Evolutionary conservation across 2,888 invertebrate genomes (phyloP).

Genomic region (Phasia obesa): DNA sequence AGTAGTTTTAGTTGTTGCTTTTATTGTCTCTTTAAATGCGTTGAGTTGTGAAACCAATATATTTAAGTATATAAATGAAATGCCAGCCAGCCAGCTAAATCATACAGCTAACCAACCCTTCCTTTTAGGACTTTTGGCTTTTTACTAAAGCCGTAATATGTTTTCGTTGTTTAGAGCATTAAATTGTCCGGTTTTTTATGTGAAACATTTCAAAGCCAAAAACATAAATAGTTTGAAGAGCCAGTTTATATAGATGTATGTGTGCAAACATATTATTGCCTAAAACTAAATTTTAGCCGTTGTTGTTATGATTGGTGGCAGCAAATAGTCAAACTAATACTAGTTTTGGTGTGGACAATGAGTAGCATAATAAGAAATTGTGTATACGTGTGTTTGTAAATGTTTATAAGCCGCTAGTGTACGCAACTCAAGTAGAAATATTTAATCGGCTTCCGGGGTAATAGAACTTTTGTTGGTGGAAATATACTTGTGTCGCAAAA

Average conservation of each 20-base stretch:
- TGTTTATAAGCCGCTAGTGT: conserved; percentile 52
- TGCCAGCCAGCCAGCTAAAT: conserved; percentile 21
- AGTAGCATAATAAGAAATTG: too few relatives aligned
- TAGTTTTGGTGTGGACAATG: not conserved
- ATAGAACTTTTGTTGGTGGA: conserved; percentile 78
- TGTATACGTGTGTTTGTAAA: not conserved
- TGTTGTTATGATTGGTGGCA: conserved; percentile 14
- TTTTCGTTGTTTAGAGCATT: conserved; percentile 23
- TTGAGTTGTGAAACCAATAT: conserved; percentile 61
- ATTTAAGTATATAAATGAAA: conserved; percentile 13
- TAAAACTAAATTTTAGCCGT: conserved; percentile 27
- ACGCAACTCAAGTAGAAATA: conserved; percentile 73
- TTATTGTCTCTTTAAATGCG: conserved; percentile 51
- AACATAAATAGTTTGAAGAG: conserved; percentile 14
- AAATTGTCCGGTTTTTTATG: not conserved
- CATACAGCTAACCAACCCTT: not conserved
- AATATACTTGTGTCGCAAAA: conserved; percentile 75
- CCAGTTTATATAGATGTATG: conserved; percentile 4
- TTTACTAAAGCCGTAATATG: conserved; percentile 6
- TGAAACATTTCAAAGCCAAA: conserved; percentile 4
- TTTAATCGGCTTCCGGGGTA: conserved; percentile 79
- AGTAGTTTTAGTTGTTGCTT: not conserved
- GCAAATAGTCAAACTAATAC: not conserved
- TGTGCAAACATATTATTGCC: conserved; percentile 21
- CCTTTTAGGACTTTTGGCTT: not conserved